phyloP scores from a whole-genome alignment of 2,888 invertebrate genomes.

The Cheilosia grossa region DNA sequence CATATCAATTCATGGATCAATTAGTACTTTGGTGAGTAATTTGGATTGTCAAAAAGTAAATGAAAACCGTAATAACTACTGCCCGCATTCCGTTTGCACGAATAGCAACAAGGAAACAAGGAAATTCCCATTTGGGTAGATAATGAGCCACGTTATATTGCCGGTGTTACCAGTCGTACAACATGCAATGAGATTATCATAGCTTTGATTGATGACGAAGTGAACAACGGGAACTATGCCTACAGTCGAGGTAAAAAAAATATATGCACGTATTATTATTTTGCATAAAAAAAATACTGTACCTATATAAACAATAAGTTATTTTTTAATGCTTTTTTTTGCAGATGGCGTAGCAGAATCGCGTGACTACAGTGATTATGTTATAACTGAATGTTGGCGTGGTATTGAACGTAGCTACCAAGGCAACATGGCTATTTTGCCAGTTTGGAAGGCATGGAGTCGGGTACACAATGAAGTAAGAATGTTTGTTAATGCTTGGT shows the following conservation, averaged over 20 bases:
- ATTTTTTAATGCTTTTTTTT: conserved; percentile 31
- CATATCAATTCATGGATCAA: conserved; percentile 79
- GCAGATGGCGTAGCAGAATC: conserved; percentile 82
- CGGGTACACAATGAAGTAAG: conserved; percentile 87
- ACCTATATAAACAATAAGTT: neutral
- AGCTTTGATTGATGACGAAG: conserved; percentile 83
- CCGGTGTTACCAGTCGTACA: conserved; percentile 81
- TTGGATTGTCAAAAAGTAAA: conserved; percentile 15
- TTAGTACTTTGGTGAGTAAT: conserved; percentile 79
- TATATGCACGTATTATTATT: conserved; percentile 10
- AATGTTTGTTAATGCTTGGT: conserved; percentile 55
- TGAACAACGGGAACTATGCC: conserved; percentile 78
- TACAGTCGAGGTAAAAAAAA: conserved; percentile 68
- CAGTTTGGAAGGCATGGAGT: conserved; percentile 93
- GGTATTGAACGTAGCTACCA: conserved; percentile 87
- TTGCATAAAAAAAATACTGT: conserved; percentile 21
- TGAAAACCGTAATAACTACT: conserved; percentile 8
- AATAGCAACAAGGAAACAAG: conserved; percentile 79
- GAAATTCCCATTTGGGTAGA: conserved; percentile 82
- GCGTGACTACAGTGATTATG: conserved; percentile 85
- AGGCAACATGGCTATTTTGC: conserved; percentile 89
- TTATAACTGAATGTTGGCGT: conserved; percentile 90
- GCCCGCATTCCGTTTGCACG: conserved; percentile 1
- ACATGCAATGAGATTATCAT: conserved; percentile 83
- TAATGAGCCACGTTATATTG: conserved; percentile 81